Evolutionary conservation across 2,888 invertebrate genomes (phyloP).

Genomic region (Lepidochrysops patricia): DNA sequence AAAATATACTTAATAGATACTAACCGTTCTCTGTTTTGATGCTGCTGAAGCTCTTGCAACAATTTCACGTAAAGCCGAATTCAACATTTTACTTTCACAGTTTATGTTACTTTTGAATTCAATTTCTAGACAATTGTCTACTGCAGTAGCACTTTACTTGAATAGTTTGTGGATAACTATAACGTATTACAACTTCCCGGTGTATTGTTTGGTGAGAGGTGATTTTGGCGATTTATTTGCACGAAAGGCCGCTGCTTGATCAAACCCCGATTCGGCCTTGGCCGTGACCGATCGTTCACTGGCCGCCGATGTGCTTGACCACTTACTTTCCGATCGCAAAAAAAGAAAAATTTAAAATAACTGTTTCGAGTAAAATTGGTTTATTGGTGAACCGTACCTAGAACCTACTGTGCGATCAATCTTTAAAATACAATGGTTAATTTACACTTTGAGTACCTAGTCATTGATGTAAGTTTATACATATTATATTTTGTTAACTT

Average conservation of each 20-base stretch:
- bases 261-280: slow-evolving; percentile 54
- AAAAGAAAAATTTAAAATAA: slow-evolving; percentile 19
- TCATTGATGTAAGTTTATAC: no score
- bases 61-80: slow-evolving; percentile 55
- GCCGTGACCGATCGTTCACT: slow-evolving; percentile 69
- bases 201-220: slow-evolving; percentile 35
- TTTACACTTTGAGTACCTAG: no score
- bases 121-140: not conserved
- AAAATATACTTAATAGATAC: not conserved
- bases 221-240: slow-evolving; percentile 31
- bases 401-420: no score
- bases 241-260: slow-evolving; percentile 30
- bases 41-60: slow-evolving; percentile 53
- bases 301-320: slow-evolving; percentile 52
- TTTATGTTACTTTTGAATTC: not conserved
- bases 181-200: slow-evolving; percentile 29
- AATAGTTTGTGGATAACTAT: slow-evolving; percentile 17
- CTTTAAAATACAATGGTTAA: no score
- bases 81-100: slow-evolving; percentile 54
- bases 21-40: slow-evolving; percentile 50
- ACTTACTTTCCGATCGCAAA: slow-evolving; percentile 30
- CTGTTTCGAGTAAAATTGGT: not conserved
- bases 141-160: not conserved
- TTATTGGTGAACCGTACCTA: not conserved
- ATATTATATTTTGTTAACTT: no score